These are phyloP conservation scores for Phrynocephalus forsythii DNA, from an alignment of 2,797 vertebrate species.

Conservation along the genomic window DNA sequence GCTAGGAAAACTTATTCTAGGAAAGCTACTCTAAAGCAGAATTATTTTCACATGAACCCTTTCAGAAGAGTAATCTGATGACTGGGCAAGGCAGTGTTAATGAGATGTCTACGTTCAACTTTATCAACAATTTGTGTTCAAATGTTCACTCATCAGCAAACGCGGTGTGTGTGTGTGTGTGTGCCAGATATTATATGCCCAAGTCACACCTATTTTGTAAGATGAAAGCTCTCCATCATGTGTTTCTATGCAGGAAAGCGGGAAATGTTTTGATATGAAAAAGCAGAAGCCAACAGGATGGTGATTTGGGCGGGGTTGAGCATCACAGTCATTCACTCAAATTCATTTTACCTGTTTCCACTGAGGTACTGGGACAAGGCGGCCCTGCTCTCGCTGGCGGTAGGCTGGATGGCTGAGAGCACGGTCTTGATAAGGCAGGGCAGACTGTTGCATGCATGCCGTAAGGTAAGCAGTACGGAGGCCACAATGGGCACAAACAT, in stretches of 20 bases:
- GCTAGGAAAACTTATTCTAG: background rate
- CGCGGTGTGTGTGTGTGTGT: background rate
- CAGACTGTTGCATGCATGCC: slow-evolving; percentile 78
- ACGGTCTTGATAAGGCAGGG: slow-evolving; percentile 87
- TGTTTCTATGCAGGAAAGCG: background rate
- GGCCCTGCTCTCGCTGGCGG: slow-evolving; percentile 82
- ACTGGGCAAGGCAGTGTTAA: background rate
- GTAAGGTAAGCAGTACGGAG: slow-evolving; percentile 59
- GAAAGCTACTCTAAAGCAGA: background rate
- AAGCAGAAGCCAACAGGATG: background rate
- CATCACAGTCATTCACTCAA: slow-evolving; percentile 34
- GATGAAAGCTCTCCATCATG: background rate
- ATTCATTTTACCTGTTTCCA: slow-evolving; percentile 96
- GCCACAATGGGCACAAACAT: slow-evolving; percentile 72
- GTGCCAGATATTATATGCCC: background rate
- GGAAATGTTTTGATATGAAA: slow-evolving; percentile 28
- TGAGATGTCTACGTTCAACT: background rate
- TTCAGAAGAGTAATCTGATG: background rate
- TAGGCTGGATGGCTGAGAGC: slow-evolving; percentile 80
- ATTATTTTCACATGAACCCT: background rate
- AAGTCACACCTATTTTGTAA: background rate
- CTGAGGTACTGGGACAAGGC: slow-evolving; percentile 84
- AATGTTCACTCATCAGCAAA: slow-evolving; percentile 21
- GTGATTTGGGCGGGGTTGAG: slow-evolving; percentile 12
- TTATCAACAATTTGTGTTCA: background rate